Base-by-base conservation (phyloP, 2,797 vertebrate species). In the Tamandua tetradactyla region DNA sequence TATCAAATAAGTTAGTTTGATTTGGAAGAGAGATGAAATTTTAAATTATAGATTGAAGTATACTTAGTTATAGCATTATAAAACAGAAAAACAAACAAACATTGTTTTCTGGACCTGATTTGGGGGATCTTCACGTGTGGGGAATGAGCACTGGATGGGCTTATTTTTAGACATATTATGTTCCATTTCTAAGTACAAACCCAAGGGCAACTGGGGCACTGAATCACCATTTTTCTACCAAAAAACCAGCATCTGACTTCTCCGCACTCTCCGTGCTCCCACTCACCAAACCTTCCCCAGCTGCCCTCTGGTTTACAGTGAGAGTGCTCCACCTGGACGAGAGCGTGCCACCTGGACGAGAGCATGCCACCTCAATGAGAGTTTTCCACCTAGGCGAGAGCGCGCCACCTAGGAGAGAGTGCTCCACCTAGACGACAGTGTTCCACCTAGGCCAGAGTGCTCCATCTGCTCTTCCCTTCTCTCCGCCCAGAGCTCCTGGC, bases 131-230 rank as follows among this genome's bases (percentile, higher is more conserved):
- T 55, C 64, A n/a, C 32, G 83, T 37, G 55, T 47, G 72, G 64
- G 49, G 59, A 74, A 72, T 40, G 89, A 62, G 17, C 61, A 57
- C 57, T 86, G 47, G n/a, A n/a, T n/a, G 35, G 52, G 11, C 2
- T 62, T 78, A 49, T 59, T 74, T 95, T 80, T 64, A 69, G 5
- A 59, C 37, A 11, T 66, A 42, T 44, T 49, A 37, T 37, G 6
- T 79, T 93, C 87, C 79, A 57, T 71, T 92, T 94, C 87, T 74
- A 74, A 92, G 52, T 44, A 37, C 62, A 92, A 72, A 85, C 32
- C 49, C 32, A 81, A 42, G 23, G 47, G 59, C 32, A 57, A 80
- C 75, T 78, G 79, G 57, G 44, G 59, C 13, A 55, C 74, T 90
- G 61, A 92, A 22, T 81, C 78, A 35, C 61, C 47, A 72, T 7